Evolutionary conservation across 2,113 vertebrate species (phyloP), one percentile per base, ranked within the genome.

Genomic region (Pachycephala philippinensis): DNA sequence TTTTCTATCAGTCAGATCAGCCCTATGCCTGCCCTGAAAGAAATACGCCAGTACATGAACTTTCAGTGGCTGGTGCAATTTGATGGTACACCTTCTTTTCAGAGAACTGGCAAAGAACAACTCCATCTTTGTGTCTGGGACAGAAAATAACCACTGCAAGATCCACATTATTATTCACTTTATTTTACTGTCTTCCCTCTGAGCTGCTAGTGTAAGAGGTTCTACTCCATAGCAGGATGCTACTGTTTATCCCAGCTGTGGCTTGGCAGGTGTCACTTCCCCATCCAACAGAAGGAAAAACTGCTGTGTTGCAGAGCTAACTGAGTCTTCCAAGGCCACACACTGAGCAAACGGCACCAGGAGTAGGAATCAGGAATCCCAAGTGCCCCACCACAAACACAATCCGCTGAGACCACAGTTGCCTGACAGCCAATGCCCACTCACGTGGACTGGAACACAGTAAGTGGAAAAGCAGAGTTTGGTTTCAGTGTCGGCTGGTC

Each of bases 191-290:
- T 49, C 37, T 93, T 88, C 26, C n/a, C 19, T 77, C 59, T 74
- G n/a, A 66, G 47, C 76, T 69, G 50, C n/a, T 56, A 11, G 12
- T 12, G 7, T 11, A 68, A 81, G 77, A 78, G 40, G 53, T 87
- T 89, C 53, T 15, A 50, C 23, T 74, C 24, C 44, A 64, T n/a
- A 93, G 82, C 39, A 56, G 90, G 93, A 81, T 13, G 44, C 90
- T 60, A 2, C 68, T 68, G 68, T 77, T 92, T 63, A 93, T 54
- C 83, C 64, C 85, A 93, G 75, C 87, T 95, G 93, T 0, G 69
- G 88, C 78, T 92, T 96, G 93, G 95, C 95, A 96, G 90, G 95
- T 95, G 95, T 92, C 80, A 66, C 56, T 92, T 95, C 79, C 87
- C 71, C 56, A 45, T 33, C 61, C 18, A 4, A 47, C 26, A 90